Evolutionary conservation across 2,797 vertebrate species (phyloP), one percentile per base, ranked within the genome.

Genomic region (Poliocrania exsul): DNA sequence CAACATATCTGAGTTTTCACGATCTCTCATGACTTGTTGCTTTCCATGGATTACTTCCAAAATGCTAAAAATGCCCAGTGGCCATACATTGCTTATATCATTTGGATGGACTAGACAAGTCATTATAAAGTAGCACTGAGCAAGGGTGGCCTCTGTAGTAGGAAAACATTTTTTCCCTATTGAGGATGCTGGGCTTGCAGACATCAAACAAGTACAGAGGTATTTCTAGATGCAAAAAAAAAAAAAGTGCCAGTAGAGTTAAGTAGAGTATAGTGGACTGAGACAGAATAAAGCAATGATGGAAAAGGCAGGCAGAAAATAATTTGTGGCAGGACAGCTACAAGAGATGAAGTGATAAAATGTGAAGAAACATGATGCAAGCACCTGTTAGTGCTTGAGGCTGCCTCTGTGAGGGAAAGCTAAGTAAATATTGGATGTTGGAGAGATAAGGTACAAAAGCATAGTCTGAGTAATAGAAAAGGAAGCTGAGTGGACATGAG

Each of bases 251-350:
- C 23, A 66, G 7, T n/a, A 21, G 40, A 74, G 29, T 88, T 67
- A 70, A 71, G 29, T 11, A 51, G 60, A 40, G 25, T 28, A n/a
- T 7, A 9, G 35, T 16, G 66, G 58, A 66, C 70, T 61, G 66
- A 51, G 62, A 28, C 21, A 69, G 50, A 69, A 61, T 28, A 81
- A 90, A 92, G n/a, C 26, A 47, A 13, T 89, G 58, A 61, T 79
- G 70, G 51, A 79, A 92, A 84, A 86, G 62, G 42, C 50, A 86
- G 73, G 42, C 24, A 90, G 77, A 95, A 94, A 84, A 90, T 83
- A 90, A 65, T 90, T 90, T 88, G 50, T 84, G 58, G n/a, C 38
- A 88, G 66, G 46, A 54, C 58, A 75, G n/a, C 61, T 81, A 75
- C 20, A 83, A 74, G 42, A 86, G 38, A 49, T 53, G n/a, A 80